Evolutionary conservation across 2,113 vertebrate genomes (phyloP), one percentile per base, ranked within the genome.

Genomic region (Tragulus kanchil): DNA sequence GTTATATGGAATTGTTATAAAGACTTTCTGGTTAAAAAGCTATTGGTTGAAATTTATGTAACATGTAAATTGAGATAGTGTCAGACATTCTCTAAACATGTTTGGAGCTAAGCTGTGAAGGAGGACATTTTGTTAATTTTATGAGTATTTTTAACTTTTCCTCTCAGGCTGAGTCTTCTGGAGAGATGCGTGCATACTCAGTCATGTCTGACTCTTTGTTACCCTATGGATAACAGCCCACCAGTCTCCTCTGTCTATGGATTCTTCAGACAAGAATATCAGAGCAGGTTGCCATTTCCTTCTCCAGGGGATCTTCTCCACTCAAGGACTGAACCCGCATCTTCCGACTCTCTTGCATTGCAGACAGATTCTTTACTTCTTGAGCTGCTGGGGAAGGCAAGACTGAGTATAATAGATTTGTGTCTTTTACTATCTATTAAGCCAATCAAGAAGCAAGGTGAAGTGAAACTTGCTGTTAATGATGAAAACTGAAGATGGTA

Each of bases 1-100:
- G 85, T 89, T 97, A 85, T 0, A 54, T 15, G n/a, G 54, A 97
- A 95, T 92, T 96, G 59, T 94, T 97, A 88, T 97, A 94, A 98
- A 96, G 23, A 67, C 65, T 95, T 97, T 85, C 64, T 97, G 7
- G 25, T 95, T 96, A 96, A 98, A 98, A 94, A 97, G 9, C 54
- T 93, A 56, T 90, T 95, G 50, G 56, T 45, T 89, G 36, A 89
- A 23, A 69, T 95, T 97, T 96, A 97, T 94, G 36, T 82, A 93
- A 82, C 79, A 67, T 95, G 52, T 64, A 97, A 97, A 89, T 90
- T 91, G n/a, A 42, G 23, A 65, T 28, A 77, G 26, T 85, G 28
- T 54, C 61, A 83, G 59, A 71, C 19, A 59, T 58, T 75, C 59
- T 56, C 11, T 61, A 78, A 90, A 73, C 16, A 42, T 87, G 4